Evolutionary conservation across 1,140 invertebrate genomes (phyloP), one percentile per base, ranked within the genome.

Genomic region (Ceratina japonica): DNA sequence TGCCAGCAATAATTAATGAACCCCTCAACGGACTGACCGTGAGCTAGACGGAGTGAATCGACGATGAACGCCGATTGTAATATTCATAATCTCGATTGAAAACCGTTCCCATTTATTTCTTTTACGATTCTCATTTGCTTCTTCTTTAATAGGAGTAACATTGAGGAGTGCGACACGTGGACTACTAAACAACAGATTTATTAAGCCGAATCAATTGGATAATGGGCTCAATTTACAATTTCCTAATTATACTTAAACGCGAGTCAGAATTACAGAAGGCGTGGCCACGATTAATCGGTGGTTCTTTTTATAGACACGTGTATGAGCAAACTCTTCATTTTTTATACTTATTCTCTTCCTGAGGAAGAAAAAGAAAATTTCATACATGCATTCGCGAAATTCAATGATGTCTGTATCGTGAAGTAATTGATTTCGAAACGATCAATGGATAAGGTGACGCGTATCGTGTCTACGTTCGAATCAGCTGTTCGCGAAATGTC

Each of bases 401-500:
- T 2, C 27, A 31, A 31, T 31, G 27, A 2, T 31, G n/a, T n/a
- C n/a, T n/a, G 4, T 31, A 7, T 15, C 10, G 0, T 31, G 4
- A 49, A 10, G 0, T 12, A 37, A 68, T 0, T 15, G 5, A 27
- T n/a, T n/a, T 31, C 16, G 24, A 27, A 61, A 52, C 56, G 54
- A 73, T 69, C 51, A 59, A 49, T 31, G 4, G 54, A 56, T 71
- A 59, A 71, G 16, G 15, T 13, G 51, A 83, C 49, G 16, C 54
- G 13, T 61, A 51, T 22, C 62, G 62, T 22, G 16, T 51, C 65
- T 52, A 22, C 24, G 24, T 54, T 13, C 31, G 58, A 73, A 52
- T 83, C 82, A 83, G 82, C 82, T 83, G 82, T 82, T 82, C 49
- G 15, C 18, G 13, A 68, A 20, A 8, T 27, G 27, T 64, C 69